Evolutionary conservation across 2,113 vertebrate species (phyloP), one percentile per base, ranked within the genome.

Genomic region (Hippopotamus amphibius): DNA sequence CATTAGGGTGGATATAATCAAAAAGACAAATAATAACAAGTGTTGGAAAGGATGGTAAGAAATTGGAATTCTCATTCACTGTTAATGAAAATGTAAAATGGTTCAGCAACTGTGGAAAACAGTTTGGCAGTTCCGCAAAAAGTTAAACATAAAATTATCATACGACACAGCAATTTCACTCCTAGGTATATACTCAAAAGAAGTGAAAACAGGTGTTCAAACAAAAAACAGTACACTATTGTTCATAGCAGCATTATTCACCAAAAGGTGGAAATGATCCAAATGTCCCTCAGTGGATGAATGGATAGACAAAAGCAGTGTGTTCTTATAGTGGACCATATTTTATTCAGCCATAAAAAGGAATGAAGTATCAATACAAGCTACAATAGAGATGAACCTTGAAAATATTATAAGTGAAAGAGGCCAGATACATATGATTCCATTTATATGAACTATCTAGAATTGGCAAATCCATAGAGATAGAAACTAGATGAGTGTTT

Each of bases 201-300:
- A 92, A 93, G 3, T 86, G 53, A 87, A 96, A 86, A 76, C 28
- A 94, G 63, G n/a, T 90, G 14, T 85, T 77, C 88, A 95, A 90
- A 65, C 43, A 83, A 79, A 91, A 63, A 83, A 14, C 66, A 79
- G 21, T 59, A 88, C 33, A 65, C 37, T 24, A 37, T 21, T 74
- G 28, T 74, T 59, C 48, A 93, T 15, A 85, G 50, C 16, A 82
- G 37, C 43, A 84, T 95, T 68, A 59, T 80, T 90, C 16, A 50
- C 12, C 33, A n/a, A 90, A 96, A 88, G 43, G 10, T 77, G 53
- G 81, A 55, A 91, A 91, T 1, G 88, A 96, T 48, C 10, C 57
- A 93, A 88, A 57, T 69, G 57, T 50, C 28, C n/a, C 76, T 83
- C n/a, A 83, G 33, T 26, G 26, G 93, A 90, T 69, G 24, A 79